Evolutionary conservation across 1,140 invertebrate species (phyloP), one percentile per base, ranked within the genome.

Genomic region (Drosophila melanica): DNA sequence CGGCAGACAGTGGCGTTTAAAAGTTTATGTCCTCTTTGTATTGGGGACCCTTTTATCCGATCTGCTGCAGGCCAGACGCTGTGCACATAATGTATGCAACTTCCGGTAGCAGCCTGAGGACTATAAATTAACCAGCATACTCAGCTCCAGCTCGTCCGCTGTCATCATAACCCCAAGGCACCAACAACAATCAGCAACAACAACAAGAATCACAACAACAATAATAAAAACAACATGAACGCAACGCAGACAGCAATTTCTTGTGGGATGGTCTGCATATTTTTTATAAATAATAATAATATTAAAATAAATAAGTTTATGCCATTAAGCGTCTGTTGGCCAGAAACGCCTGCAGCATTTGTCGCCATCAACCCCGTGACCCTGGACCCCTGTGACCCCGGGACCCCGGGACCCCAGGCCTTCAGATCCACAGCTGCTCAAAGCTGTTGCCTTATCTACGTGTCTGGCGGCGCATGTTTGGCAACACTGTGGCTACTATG

Each of bases 221-320:
- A 27, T 12, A 51, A 4, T 1, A 16, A 7, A 7, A n/a, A 42
- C 18, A 33, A 12, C 41, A 18, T 18, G 8, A 58, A 18, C 41
- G 11, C 16, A 14, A 16, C 10, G n/a, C 63, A 35, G 37, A 41
- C 66, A 53, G 30, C 41, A 57, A 53, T 42, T 55, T 30, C 30
- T 12, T 14, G 27, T 39, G 44, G 33, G 14, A 50, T 79, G 44
- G 47, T 70, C 47, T 79, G 80, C 75, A 84, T 82, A 82, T 80
- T 81, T 84, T 75, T 73, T 73, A 71, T 73, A 81, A 87, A 86
- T 86, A 87, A 86, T 81, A 87, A 87, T 87, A 87, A 87, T 86
- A 76, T 79, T 86, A 87, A 81, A 86, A 87, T 86, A 86, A 86
- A 86, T 86, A 86, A 86, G 81, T 80, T 84, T 77, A 74, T 69